Percentiles rank a stretch among this genome's conserved stretches.
Conservation (phyloP, 1,140 invertebrate genomes). For the Arctopsyche grandis region DNA sequence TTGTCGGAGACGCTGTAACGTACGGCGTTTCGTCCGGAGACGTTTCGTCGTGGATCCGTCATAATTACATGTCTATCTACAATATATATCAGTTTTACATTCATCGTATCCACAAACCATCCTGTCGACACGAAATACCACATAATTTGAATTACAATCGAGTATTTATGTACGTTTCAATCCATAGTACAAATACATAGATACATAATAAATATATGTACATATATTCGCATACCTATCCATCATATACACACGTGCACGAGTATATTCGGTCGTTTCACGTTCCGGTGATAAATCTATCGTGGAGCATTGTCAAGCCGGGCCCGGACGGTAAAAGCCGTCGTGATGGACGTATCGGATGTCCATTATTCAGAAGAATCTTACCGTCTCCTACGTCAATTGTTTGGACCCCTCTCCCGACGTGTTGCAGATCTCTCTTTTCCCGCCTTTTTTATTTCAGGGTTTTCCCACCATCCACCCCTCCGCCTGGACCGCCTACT, state of each 20-base stretch:
- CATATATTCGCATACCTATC: not conserved
- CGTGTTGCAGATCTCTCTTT: not conserved
- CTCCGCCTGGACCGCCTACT: not conserved
- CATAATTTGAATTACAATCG: too few relatives aligned
- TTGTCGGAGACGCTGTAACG: too few relatives aligned
- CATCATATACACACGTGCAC: not conserved
- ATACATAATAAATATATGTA: not conserved
- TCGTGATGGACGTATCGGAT: constrained; percentile 25
- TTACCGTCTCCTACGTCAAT: not conserved
- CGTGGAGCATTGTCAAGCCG: constrained; percentile 22
- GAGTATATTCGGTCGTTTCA: not conserved
- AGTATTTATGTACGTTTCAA: too few relatives aligned
- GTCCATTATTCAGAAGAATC: constrained; percentile 31
- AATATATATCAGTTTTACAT: too few relatives aligned
- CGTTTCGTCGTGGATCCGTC: too few relatives aligned
- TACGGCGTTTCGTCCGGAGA: too few relatives aligned
- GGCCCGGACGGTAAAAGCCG: constrained; percentile 27
- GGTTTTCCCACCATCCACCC: not conserved
- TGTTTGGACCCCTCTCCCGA: not conserved
- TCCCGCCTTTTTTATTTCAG: constrained; percentile 2
- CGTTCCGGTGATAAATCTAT: constrained; percentile 38
- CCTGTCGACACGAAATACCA: too few relatives aligned
- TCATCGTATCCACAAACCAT: too few relatives aligned
- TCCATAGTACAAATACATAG: not conserved
- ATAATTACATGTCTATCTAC: too few relatives aligned